These are phyloP conservation scores for Upupa epops DNA, from an alignment of 2,113 vertebrate genomes.

Conservation along the genomic window DNA sequence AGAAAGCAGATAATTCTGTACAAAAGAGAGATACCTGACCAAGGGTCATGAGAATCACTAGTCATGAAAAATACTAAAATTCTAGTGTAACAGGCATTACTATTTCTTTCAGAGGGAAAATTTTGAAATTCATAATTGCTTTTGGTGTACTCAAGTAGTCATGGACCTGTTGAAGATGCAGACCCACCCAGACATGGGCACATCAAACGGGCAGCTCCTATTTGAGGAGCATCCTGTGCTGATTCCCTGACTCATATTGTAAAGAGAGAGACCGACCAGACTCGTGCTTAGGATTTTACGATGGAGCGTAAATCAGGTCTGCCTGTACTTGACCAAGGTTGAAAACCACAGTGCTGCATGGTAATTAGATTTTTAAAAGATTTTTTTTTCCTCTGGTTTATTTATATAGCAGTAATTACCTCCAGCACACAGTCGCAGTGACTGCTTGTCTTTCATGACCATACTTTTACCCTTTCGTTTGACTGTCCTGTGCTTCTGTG, in stretches of 20 bases:
- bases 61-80: background rate
- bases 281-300: conserved; percentile 56
- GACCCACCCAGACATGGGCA: background rate
- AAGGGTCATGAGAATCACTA: background rate
- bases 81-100: background rate
- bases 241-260: conserved; percentile 58
- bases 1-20: background rate
- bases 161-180: background rate
- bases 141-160: background rate
- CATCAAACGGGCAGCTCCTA: conserved; percentile 13
- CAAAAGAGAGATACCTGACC: background rate
- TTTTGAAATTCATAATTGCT: background rate
- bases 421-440: conserved; percentile 59
- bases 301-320: conserved; percentile 63
- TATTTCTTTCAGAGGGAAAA: background rate
- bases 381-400: conserved; percentile 69
- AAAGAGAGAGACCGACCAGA: conserved; percentile 15
- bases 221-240: background rate
- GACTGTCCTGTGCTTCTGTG: conserved; percentile 62
- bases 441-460: conserved; percentile 65
- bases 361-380: conserved; percentile 74
- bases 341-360: conserved; percentile 68
- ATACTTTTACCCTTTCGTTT: conserved; percentile 56
- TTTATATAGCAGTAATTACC: conserved; percentile 76
- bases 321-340: conserved; percentile 73